Conservation (phyloP, 2,113 vertebrate species). For the Maccullochella peelii region DNA sequence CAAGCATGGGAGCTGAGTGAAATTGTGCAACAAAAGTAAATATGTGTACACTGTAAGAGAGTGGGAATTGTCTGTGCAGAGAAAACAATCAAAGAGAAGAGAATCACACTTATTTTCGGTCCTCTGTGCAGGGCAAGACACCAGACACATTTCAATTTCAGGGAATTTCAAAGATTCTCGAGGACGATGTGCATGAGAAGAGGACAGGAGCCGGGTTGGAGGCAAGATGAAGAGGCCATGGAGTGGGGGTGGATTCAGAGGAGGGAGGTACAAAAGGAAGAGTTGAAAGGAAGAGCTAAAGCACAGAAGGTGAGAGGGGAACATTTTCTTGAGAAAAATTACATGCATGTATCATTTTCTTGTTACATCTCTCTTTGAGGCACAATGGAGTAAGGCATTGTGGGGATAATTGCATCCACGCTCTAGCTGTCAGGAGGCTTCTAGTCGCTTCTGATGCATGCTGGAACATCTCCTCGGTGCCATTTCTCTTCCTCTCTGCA, state of each 20-base stretch:
- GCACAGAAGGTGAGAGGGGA: constrained; percentile 26
- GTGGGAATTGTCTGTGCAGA: not conserved
- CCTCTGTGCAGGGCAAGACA: constrained; percentile 26
- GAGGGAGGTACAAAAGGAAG: constrained; percentile 53
- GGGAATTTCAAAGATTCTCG: constrained; percentile 57
- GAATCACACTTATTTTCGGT: constrained; percentile 47
- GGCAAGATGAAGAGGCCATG: constrained; percentile 47
- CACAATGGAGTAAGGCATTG: constrained; percentile 20
- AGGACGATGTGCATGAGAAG: not conserved
- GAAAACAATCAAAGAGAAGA: constrained; percentile 26
- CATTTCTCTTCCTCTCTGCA: constrained; percentile 18
- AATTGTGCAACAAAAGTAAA: not conserved
- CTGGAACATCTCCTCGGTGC: constrained; percentile 7
- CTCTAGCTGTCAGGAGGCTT: constrained; percentile 34
- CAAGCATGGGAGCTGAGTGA: not conserved
- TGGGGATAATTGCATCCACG: constrained; percentile 58
- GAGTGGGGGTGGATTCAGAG: not conserved
- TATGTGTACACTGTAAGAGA: not conserved
- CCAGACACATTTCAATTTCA: constrained; percentile 56
- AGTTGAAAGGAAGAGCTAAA: constrained; percentile 47
- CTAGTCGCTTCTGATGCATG: constrained; percentile 11
- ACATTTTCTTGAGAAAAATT: constrained; percentile 35
- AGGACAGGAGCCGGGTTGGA: constrained; percentile 21
- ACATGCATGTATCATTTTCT: constrained; percentile 40
- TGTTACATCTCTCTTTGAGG: constrained; percentile 49